A percentile compares a stretch with the other conserved stretches of the same genome.
These are phyloP conservation scores for Cyclophora albipunctata DNA, from an alignment of 2,888 invertebrate species.

Conservation along the genomic window DNA sequence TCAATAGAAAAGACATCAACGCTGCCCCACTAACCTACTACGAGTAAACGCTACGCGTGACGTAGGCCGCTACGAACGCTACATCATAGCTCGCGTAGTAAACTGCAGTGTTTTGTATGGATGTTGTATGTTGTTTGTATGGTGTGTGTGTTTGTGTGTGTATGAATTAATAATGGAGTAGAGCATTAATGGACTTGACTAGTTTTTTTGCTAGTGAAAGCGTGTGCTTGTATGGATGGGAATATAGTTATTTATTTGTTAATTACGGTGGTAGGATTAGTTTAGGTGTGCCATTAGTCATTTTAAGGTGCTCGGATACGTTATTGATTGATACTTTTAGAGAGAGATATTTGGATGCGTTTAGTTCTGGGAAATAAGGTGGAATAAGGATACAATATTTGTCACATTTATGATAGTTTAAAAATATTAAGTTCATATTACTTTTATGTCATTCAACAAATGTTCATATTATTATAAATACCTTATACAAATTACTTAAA, in stretches of 20 bases:
- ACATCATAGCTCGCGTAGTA: conserved; percentile 3
- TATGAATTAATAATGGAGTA: conserved; percentile 21
- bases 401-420: no score
- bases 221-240: neutral
- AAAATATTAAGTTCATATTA: no score
- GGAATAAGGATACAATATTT: no score
- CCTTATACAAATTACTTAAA: no score
- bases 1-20: conserved; percentile 46
- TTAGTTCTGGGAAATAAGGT: no score
- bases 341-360: no score
- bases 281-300: no score
- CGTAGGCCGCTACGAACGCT: conserved; percentile 3
- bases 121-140: neutral
- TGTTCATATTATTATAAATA: no score
- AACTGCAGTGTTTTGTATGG: conserved; percentile 4
- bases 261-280: neutral
- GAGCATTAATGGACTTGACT: conserved; percentile 16
- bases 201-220: conserved; percentile 18
- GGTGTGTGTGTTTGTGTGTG: conserved; percentile 7
- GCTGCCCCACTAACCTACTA: conserved; percentile 42
- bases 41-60: conserved; percentile 16
- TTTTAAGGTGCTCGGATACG: neutral
- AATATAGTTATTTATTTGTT: no score
- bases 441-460: no score
- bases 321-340: no score